Evolutionary conservation across 2,888 invertebrate species (phyloP).

Genomic region (Platypus cylindrus): DNA sequence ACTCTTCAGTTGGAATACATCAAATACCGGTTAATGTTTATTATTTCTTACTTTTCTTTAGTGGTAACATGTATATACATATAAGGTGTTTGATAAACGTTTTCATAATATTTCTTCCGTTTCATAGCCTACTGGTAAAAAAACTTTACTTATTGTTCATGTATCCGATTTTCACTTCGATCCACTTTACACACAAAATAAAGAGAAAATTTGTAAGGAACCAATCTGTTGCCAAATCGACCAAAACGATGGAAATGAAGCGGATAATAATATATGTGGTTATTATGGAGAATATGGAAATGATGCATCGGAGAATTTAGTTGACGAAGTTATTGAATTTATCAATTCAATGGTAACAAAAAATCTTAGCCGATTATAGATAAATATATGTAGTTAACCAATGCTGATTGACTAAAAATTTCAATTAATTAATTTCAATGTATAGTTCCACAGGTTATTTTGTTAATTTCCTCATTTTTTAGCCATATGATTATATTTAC

Average conservation of each 20-base stretch:
- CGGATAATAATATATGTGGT: slow-evolving; percentile 43
- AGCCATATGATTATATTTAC: slow-evolving; percentile 53
- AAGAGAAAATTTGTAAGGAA: slow-evolving; percentile 56
- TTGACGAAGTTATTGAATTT: slow-evolving; percentile 43
- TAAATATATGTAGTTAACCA: too few relatives aligned
- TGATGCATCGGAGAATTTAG: slow-evolving; percentile 54
- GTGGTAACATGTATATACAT: too few relatives aligned
- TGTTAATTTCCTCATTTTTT: too few relatives aligned
- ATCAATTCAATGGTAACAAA: slow-evolving; percentile 31
- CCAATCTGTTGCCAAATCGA: slow-evolving; percentile 66
- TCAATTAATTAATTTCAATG: too few relatives aligned
- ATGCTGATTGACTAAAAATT: too few relatives aligned
- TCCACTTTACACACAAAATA: slow-evolving; percentile 52
- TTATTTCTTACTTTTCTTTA: too few relatives aligned
- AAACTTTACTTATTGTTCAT: slow-evolving; percentile 42
- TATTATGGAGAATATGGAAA: slow-evolving; percentile 69
- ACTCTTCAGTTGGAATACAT: too few relatives aligned
- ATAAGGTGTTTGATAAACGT: too few relatives aligned
- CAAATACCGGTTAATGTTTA: too few relatives aligned
- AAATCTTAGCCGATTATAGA: too few relatives aligned
- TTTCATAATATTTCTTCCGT: too few relatives aligned
- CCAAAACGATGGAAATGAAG: slow-evolving; percentile 35
- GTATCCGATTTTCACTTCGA: slow-evolving; percentile 74
- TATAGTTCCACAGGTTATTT: too few relatives aligned
- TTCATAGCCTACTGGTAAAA: slow-evolving; percentile 7